Base-by-base conservation (phyloP, 2,888 invertebrate species). In the Drosophila falleni region DNA sequence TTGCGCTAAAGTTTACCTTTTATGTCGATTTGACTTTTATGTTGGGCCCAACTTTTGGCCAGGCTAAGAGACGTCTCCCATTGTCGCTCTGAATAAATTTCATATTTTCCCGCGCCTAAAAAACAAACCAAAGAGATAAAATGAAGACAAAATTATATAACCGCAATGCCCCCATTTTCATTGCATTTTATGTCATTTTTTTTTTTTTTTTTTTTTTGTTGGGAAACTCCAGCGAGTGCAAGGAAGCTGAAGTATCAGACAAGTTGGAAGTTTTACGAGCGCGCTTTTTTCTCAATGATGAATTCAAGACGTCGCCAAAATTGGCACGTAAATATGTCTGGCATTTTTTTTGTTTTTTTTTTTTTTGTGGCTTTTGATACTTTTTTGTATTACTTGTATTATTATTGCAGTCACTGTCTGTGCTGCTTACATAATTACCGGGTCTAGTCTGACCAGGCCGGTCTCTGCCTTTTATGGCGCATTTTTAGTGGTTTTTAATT, bases 401-500 rank as follows among this genome's bases (percentile, higher is more conserved):
- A 46, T 64, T 60, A 71, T 83, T 80, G 64, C 81, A 56, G 62
- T 33, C 67, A 33, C 74, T 15, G 64, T 58, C 60, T 60, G 64
- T 6, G 70, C 49, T 29, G 71, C 71, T 82, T 82, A 82, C 71
- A 82, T 87, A 82, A 82, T 85, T 87, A 78, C 78, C 71, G 60
- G 59, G 70, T 53, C 71, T 55, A 54, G 62, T 39, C 86, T 58
- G 68, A 41, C 33, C 58, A n/a, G 60, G 26, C 44, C 41, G 19
- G 47, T 46, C 54, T 6, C 39, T 39, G 73, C 73, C 78, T 72
- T 76, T 76, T 78, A 73, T 68, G 61, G 72, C 47, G n/a, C 23
- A 54, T 54, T 78, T 75, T 75, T 72, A 76, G 67, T 76, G 73
- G 41, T 50, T 68, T 76, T 73, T 76, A 76, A 76, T 68, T 76